A percentile compares a stretch with the other conserved stretches of the same genome.
These are phyloP conservation scores for Notamacropus eugenii DNA, from an alignment of 2,797 vertebrate species.

Conservation along the genomic window DNA sequence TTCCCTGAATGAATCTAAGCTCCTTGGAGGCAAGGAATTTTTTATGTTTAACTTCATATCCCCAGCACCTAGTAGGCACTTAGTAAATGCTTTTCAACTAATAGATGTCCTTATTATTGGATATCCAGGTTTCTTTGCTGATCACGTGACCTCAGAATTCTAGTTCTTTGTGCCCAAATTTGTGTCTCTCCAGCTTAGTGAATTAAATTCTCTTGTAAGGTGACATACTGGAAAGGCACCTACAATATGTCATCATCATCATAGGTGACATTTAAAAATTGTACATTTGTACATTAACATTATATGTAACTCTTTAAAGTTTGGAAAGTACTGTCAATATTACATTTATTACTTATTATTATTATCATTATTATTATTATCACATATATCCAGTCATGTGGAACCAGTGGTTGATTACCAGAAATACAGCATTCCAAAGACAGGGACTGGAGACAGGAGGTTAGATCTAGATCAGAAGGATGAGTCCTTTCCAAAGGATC, in stretches of 20 bases:
- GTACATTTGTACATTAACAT: not conserved
- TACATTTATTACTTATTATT: not conserved
- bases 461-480: not conserved
- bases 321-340: not conserved
- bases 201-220: not conserved
- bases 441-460: not conserved
- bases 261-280: not conserved
- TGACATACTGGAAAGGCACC: not conserved
- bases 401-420: not conserved
- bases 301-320: not conserved
- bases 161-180: not conserved
- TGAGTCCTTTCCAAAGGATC: not conserved
- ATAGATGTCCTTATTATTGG: not conserved
- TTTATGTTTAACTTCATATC: not conserved
- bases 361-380: not conserved
- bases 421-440: not conserved
- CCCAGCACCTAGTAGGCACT: not conserved
- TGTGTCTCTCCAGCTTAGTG: not conserved
- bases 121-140: not conserved
- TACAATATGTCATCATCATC: not conserved
- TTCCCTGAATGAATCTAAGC: not conserved
- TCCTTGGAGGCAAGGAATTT: not conserved
- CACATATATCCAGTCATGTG: not conserved
- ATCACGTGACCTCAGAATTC: not conserved
- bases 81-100: not conserved